phyloP scores from a whole-genome alignment of 2,888 invertebrate genomes.

The Drosophila quinaria region DNA sequence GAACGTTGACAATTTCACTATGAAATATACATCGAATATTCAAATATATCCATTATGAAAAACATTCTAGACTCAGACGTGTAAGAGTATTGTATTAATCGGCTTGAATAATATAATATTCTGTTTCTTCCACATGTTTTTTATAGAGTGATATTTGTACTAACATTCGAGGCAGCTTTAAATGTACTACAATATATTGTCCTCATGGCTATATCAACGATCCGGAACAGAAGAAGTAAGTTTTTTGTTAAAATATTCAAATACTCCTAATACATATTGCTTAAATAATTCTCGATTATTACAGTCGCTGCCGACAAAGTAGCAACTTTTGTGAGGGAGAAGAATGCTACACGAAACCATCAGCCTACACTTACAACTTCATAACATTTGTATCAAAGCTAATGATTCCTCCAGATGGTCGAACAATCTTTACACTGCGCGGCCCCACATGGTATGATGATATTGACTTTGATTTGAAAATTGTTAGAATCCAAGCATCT shows the following conservation, averaged over 20 bases:
- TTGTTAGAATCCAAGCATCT: conserved; percentile 89
- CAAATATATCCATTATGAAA: too few relatives aligned
- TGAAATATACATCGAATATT: too few relatives aligned
- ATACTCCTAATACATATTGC: conserved; percentile 1
- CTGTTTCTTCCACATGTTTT: background rate
- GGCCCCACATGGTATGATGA: conserved; percentile 91
- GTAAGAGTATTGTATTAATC: background rate
- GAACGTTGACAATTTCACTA: too few relatives aligned
- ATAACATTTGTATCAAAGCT: conserved; percentile 95
- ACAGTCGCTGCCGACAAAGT: conserved; percentile 92
- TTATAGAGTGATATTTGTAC: conserved; percentile 91
- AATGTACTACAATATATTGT: conserved; percentile 94
- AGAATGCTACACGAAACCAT: conserved; percentile 92
- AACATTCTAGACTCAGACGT: too few relatives aligned
- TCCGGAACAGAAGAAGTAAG: conserved; percentile 92
- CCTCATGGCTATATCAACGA: conserved; percentile 94
- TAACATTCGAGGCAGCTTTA: conserved; percentile 95
- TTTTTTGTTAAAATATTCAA: background rate
- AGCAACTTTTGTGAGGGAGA: conserved; percentile 90
- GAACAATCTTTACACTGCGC: conserved; percentile 94
- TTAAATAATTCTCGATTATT: background rate
- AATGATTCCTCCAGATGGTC: conserved; percentile 88
- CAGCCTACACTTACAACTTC: conserved; percentile 96
- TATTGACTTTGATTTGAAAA: conserved; percentile 91
- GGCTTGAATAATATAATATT: background rate